Conservation (phyloP, 2,113 vertebrate genomes). For the Coturnix japonica region DNA sequence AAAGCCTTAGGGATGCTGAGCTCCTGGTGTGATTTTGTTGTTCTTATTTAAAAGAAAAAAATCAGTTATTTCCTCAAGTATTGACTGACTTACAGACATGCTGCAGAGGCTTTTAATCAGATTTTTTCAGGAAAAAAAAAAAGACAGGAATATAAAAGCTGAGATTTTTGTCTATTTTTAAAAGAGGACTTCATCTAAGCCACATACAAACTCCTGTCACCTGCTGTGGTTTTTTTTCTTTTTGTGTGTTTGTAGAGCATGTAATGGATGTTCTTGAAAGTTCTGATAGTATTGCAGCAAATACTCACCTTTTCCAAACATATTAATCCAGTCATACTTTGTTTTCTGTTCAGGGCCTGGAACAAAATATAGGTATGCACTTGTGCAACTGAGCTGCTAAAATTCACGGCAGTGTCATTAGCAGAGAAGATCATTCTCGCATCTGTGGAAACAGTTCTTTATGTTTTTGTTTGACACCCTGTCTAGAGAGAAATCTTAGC, state of each 20-base stretch:
- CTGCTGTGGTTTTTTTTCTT: neutral
- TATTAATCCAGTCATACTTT: neutral
- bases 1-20: neutral
- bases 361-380: neutral
- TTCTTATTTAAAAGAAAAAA: neutral
- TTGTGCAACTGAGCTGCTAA: conserved; percentile 35
- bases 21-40: neutral
- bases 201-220: neutral
- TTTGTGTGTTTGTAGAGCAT: neutral
- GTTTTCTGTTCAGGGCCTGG: neutral
- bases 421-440: neutral
- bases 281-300: neutral
- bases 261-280: neutral
- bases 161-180: neutral
- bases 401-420: conserved; percentile 16
- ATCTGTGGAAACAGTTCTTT: neutral
- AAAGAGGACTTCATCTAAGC: neutral
- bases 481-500: neutral
- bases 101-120: neutral
- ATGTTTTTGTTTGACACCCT: neutral
- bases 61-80: neutral
- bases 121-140: neutral
- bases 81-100: neutral
- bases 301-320: neutral
- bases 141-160: neutral